These are phyloP conservation scores for Tragelaphus buxtoni DNA, from an alignment of 2,113 vertebrate species.

Conservation along the genomic window DNA sequence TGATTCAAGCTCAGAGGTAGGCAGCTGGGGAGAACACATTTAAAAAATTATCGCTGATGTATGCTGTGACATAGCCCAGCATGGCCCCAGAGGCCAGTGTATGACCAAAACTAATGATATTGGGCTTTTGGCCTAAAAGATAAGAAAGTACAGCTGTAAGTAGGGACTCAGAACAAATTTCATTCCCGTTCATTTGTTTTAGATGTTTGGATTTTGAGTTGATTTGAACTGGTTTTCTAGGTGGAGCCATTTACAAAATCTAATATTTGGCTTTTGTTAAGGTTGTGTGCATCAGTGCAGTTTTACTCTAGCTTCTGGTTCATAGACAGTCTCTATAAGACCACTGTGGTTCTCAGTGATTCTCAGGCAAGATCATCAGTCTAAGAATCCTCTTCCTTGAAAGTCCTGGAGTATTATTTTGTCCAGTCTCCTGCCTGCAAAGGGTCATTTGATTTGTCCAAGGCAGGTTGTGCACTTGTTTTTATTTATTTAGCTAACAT, in stretches of 20 bases:
- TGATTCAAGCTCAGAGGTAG: constrained; percentile 50
- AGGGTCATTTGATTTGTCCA: not conserved
- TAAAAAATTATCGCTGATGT: constrained; percentile 48
- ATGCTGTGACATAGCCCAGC: constrained; percentile 36
- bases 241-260: not conserved
- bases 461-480: not conserved
- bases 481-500: constrained; percentile 28
- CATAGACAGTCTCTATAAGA: not conserved
- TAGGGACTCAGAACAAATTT: constrained; percentile 28
- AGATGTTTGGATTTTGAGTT: constrained; percentile 20
- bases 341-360: not conserved
- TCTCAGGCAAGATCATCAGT: not conserved
- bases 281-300: not conserved
- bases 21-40: constrained; percentile 41
- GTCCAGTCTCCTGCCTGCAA: not conserved
- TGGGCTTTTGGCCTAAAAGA: constrained; percentile 11
- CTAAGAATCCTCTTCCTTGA: not conserved
- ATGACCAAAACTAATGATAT: constrained; percentile 41
- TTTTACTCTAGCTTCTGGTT: not conserved
- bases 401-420: constrained; percentile 10
- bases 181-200: constrained; percentile 24
- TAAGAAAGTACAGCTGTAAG: constrained; percentile 1
- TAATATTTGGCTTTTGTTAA: not conserved
- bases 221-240: constrained; percentile 39
- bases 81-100: not conserved